These are phyloP conservation scores for Neolamprologus ventralis DNA, from an alignment of 2,113 vertebrate species.

Conservation along the genomic window DNA sequence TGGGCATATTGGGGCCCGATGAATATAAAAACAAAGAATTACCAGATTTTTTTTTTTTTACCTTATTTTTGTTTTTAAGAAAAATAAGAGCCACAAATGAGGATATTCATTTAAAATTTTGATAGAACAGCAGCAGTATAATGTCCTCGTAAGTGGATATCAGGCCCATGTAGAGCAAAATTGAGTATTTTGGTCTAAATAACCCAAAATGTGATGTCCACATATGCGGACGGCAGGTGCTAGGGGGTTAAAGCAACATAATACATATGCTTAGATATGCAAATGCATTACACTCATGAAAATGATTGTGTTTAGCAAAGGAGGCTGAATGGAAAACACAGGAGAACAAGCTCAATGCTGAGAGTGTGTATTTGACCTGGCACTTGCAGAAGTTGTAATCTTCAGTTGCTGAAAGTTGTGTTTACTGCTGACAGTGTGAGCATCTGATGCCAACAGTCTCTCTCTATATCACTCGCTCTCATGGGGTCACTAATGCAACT, in stretches of 20 bases:
- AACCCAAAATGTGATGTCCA: background rate
- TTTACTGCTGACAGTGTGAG: background rate
- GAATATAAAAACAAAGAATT: background rate
- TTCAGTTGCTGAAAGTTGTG: background rate
- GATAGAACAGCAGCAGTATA: background rate
- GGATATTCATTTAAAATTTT: background rate
- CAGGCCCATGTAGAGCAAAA: background rate
- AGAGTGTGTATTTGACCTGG: background rate
- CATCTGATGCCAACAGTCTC: background rate
- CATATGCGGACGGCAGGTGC: background rate
- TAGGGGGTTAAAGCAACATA: background rate
- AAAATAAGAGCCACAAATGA: background rate
- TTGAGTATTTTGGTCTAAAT: background rate
- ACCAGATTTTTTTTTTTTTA: background rate
- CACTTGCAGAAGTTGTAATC: background rate
- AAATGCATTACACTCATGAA: background rate
- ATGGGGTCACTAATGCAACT: conserved; percentile 3
- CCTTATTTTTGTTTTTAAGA: background rate
- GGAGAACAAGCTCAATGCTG: background rate
- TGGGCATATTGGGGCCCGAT: background rate
- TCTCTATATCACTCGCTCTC: background rate
- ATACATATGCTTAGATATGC: background rate
- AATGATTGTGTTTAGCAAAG: background rate
- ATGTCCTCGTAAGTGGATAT: background rate
- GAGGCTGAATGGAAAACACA: background rate